Conservation (phyloP, 2,113 vertebrate species). For the Ophthalmolycus amberensis region DNA sequence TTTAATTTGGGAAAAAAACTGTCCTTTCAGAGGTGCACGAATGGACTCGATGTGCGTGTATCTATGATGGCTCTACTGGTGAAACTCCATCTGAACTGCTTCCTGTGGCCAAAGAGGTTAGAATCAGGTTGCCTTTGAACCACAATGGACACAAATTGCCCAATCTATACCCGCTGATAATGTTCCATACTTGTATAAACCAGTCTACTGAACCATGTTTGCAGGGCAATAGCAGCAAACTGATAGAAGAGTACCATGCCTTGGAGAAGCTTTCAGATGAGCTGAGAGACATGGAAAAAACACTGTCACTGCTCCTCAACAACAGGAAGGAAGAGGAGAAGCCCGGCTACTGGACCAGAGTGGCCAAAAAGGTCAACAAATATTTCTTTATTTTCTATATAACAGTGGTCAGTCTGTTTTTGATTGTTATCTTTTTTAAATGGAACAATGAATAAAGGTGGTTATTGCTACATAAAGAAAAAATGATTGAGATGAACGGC, state of each 20-base stretch:
- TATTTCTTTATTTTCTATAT: slow-evolving; percentile 59
- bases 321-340: background rate
- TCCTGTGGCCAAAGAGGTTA: slow-evolving; percentile 36
- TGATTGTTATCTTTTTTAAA: slow-evolving; percentile 25
- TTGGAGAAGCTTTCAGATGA: slow-evolving; percentile 52
- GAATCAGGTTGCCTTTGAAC: background rate
- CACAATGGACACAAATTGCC: background rate
- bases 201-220: background rate
- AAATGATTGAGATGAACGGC: background rate
- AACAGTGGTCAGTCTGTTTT: slow-evolving; percentile 20
- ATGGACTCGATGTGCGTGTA: background rate
- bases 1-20: background rate
- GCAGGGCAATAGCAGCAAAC: slow-evolving; percentile 20
- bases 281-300: slow-evolving; percentile 51
- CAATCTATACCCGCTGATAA: background rate
- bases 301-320: slow-evolving; percentile 14
- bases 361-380: slow-evolving; percentile 45
- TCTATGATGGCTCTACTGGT: slow-evolving; percentile 7
- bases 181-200: background rate
- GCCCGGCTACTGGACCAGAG: slow-evolving; percentile 39
- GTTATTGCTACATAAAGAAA: background rate
- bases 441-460: slow-evolving; percentile 23
- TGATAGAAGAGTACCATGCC: background rate
- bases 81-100: slow-evolving; percentile 43
- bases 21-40: slow-evolving; percentile 40